Evolutionary conservation across 2,113 vertebrate species (phyloP).

Genomic region (Shinisaurus crocodilurus): DNA sequence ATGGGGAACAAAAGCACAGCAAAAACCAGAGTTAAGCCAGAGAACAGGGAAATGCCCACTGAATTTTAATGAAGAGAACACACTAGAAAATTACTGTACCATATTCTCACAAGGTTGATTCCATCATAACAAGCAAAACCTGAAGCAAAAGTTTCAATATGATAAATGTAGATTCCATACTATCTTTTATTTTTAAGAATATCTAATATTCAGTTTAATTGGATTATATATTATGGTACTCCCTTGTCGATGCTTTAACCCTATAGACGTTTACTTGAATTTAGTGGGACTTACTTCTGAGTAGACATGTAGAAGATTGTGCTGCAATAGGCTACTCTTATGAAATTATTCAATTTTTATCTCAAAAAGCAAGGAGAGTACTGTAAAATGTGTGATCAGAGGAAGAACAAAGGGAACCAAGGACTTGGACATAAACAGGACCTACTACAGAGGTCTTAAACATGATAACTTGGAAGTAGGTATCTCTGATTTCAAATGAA

Average conservation of each 20-base stretch:
- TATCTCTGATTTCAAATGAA: neutral
- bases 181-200: no score
- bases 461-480: neutral
- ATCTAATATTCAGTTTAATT: neutral
- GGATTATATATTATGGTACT: constrained; percentile 13
- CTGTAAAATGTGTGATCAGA: constrained; percentile 6
- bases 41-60: constrained; percentile 68
- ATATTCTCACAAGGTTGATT: constrained; percentile 41
- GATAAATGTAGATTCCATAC: constrained; percentile 1
- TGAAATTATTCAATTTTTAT: constrained; percentile 1
- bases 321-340: neutral
- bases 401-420: neutral
- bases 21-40: constrained; percentile 73
- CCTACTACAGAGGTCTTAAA: neutral
- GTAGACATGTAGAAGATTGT: neutral
- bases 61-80: constrained; percentile 82
- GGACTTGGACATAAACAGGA: neutral
- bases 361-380: constrained; percentile 24
- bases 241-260: no score
- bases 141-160: constrained; percentile 47
- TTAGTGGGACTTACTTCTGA: neutral
- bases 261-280: neutral
- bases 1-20: constrained; percentile 76
- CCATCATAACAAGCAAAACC: constrained; percentile 50
- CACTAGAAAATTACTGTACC: constrained; percentile 56